Percentiles rank a stretch among this genome's conserved stretches.
Evolutionary conservation across 2,888 invertebrate genomes (phyloP).

Genomic region (Drosophila mimica): DNA sequence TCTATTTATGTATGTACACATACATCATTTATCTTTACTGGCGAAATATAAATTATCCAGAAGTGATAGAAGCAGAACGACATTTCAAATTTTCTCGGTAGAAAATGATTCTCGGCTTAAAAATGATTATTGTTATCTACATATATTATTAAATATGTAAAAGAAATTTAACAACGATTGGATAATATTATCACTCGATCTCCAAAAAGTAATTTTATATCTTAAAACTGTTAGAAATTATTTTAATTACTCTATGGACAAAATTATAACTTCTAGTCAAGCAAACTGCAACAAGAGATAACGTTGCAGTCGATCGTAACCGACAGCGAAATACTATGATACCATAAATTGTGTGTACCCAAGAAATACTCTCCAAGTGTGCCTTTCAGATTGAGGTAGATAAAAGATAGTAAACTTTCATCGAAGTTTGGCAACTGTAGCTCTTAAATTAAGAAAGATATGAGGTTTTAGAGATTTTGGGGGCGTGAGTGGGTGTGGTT

Average conservation of each 20-base stretch:
- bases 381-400: no score
- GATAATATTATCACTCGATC: neutral
- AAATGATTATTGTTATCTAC: neutral
- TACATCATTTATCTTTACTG: constrained; percentile 4
- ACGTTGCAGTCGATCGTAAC: neutral
- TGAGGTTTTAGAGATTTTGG: no score
- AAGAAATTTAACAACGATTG: neutral
- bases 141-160: neutral
- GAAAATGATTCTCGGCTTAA: neutral
- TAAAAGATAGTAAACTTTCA: no score
- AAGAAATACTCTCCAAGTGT: no score
- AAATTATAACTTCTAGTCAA: neutral
- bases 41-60: neutral
- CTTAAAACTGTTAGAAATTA: neutral
- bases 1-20: neutral
- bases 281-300: neutral
- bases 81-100: neutral
- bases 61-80: neutral
- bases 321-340: neutral
- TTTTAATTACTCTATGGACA: neutral
- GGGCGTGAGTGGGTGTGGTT: no score
- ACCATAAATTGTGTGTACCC: neutral
- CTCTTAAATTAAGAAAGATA: no score
- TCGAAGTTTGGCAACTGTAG: no score
- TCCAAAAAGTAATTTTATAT: neutral